Conservation (phyloP, 2,113 vertebrate species). For the Nothocercus julius region DNA sequence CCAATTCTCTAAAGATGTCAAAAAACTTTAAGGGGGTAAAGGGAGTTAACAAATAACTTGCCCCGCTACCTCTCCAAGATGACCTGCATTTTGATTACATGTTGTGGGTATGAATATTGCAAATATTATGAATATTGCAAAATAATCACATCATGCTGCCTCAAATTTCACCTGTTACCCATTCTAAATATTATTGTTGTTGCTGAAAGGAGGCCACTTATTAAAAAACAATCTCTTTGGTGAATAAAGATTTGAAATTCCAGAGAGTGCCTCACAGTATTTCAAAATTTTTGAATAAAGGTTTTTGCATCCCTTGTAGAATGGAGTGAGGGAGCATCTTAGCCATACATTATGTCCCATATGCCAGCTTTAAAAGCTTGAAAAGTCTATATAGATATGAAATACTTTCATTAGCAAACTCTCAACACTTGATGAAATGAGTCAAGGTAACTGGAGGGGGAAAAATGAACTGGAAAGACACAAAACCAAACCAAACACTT, state of each 20-base stretch:
- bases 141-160: accelerated
- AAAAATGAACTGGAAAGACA: neutral
- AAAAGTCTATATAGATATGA: neutral
- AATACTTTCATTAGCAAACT: neutral
- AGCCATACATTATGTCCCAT: neutral
- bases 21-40: neutral
- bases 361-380: neutral
- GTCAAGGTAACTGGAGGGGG: neutral
- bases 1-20: neutral
- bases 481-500: neutral
- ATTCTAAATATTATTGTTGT: neutral
- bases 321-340: neutral
- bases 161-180: neutral
- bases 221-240: too few relatives aligned
- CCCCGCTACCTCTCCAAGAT: neutral
- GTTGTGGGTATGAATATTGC: neutral
- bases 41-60: neutral
- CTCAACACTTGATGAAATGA: neutral
- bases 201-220: neutral
- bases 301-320: neutral
- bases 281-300: accelerated
- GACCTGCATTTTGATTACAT: neutral
- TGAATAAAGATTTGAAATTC: neutral
- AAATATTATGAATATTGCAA: neutral
- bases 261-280: neutral